Base-by-base conservation (phyloP, 2,888 invertebrate species). In the Drosophila borborema region DNA sequence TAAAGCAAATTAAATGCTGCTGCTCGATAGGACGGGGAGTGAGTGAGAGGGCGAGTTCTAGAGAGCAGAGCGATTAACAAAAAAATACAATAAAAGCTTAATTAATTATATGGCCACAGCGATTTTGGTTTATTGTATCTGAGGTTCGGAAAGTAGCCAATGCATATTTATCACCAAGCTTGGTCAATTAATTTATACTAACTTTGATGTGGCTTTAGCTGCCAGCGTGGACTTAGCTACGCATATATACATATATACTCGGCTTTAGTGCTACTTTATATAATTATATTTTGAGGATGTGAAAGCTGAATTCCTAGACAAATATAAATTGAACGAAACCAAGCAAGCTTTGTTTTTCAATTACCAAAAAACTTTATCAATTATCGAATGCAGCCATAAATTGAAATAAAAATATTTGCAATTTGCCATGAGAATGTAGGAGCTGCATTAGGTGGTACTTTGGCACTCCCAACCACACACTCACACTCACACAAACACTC, bases 1-100 rank as follows among this genome's bases (percentile, higher is more conserved):
- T 91, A 85, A 84, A 80, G 89, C 80, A 91, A 91, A 91, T 91
- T 90, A 91, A 91, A 91, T 89, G 81, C 61, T 60, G 61, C 43
- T 54, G 51, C 48, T 2, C 18, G 38, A 63, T 55, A 60, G 70
- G 59, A 48, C 45, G 7, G 48, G 3, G 36, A 12, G 38, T 12
- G 2, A 7, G 12, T 16, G 2, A n/a, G 3, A 8, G 45, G 8
- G 20, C 16, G 1, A 16, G 23, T 12, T 12, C 20, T 45, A 14
- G 28, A 53, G 23, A 1, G 14, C 18, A 48, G 18, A 28, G 51
- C 56, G 31, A 64, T 75, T 77, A 67, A 78, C 68, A 31, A 68
- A 72, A 72, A 80, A 61, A 63, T 34, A 49, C 82, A 77, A 85
- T 85, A 85, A 85, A 85, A 86, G 81, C 86, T 85, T 85, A 85